Conservation (phyloP, 2,888 invertebrate species). For the Drosophila barbarae region DNA sequence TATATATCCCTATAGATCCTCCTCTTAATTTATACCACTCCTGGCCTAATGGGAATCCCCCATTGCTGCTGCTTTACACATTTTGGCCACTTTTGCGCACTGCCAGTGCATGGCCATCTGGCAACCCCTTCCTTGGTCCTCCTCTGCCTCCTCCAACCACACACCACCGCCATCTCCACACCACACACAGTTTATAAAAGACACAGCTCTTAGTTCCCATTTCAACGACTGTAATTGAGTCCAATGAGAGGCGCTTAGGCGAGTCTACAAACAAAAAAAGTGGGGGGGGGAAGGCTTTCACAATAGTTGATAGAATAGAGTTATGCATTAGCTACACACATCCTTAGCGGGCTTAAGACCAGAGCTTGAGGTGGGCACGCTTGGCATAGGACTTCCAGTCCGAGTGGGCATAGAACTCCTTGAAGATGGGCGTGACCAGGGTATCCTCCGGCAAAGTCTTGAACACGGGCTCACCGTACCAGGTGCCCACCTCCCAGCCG, state of each 20-base stretch:
- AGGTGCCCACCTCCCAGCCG: constrained; percentile 93
- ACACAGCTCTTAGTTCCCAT: constrained; percentile 12
- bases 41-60: not conserved
- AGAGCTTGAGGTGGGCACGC: constrained; percentile 81
- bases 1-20: too few species aligned
- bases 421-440: constrained; percentile 83
- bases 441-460: constrained; percentile 84
- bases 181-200: not conserved
- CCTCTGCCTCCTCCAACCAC: not conserved
- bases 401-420: constrained; percentile 87
- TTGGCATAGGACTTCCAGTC: constrained; percentile 81
- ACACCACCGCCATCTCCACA: not conserved
- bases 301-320: constrained; percentile 36
- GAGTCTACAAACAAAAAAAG: constrained; percentile 52
- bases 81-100: constrained; percentile 13
- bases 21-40: not conserved
- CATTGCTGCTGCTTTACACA: not conserved
- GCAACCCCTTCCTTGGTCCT: constrained; percentile 6
- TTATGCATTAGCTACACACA: constrained; percentile 49
- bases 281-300: constrained; percentile 21
- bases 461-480: constrained; percentile 90
- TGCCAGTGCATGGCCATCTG: constrained; percentile 4
- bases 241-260: constrained; percentile 43
- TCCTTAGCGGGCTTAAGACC: constrained; percentile 79
- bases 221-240: constrained; percentile 47